These are phyloP conservation scores for Alexandromys oeconomus DNA, from an alignment of 2,797 vertebrate species.

Conservation along the genomic window DNA sequence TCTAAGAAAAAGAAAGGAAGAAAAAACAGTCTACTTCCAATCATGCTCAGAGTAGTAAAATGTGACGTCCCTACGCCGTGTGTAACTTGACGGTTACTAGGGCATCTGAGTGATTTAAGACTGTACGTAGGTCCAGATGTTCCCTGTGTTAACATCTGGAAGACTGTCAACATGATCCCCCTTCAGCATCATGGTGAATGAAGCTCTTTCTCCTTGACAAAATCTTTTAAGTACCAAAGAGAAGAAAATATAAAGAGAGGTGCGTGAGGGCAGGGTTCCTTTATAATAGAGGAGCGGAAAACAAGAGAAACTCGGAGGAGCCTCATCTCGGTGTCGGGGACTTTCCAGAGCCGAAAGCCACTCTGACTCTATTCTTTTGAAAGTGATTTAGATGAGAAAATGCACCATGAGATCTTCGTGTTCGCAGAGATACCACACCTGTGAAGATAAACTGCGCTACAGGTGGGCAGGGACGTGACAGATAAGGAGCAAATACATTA, in stretches of 20 bases:
- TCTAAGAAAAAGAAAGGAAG: neutral
- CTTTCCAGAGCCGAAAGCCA: conserved; percentile 49
- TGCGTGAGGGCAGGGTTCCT: neutral
- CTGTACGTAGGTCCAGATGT: neutral
- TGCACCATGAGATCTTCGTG: conserved; percentile 1
- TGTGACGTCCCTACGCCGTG: neutral
- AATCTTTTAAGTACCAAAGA: conserved; percentile 1
- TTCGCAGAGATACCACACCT: conserved; percentile 49
- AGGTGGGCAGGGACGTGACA: conserved; percentile 43
- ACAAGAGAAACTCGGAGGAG: neutral
- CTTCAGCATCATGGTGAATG: neutral
- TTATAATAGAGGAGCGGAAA: neutral
- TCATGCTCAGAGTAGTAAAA: neutral
- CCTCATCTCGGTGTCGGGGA: neutral
- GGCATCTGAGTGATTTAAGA: neutral
- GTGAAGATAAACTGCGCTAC: conserved; percentile 58
- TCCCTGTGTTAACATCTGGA: neutral
- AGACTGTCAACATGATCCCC: neutral
- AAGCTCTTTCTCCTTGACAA: neutral
- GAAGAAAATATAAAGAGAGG: neutral
- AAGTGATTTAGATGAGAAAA: conserved; percentile 68
- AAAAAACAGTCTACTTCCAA: neutral
- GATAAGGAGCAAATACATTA: conserved; percentile 63
- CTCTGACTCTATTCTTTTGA: conserved; percentile 45
- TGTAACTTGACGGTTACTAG: neutral